Conservation (phyloP, 2,888 invertebrate genomes). For the Fragum whitleyi region DNA sequence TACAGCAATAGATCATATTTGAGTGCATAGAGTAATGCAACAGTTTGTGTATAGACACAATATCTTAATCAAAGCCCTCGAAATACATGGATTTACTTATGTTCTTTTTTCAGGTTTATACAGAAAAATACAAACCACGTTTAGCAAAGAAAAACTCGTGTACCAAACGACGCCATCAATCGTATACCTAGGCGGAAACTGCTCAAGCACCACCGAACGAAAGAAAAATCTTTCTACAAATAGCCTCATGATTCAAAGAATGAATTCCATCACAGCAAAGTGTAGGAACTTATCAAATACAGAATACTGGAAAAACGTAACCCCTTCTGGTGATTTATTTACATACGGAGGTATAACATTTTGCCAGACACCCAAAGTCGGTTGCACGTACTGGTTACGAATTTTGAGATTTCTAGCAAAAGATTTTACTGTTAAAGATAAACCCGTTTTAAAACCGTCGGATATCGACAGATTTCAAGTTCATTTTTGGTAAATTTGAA, state of each 20-base stretch:
- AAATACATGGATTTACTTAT: no score
- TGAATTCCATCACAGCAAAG: not conserved
- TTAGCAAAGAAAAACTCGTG: no score
- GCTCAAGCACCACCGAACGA: no score
- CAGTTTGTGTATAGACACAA: no score
- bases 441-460: constrained; percentile 38
- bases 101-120: no score
- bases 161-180: no score
- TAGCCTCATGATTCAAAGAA: not conserved
- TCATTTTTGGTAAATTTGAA: constrained; percentile 42
- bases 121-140: no score
- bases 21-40: no score
- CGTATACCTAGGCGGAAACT: no score
- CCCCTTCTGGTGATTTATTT: not conserved
- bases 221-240: no score
- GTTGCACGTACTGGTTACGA: constrained; percentile 57
- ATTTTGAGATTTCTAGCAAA: constrained; percentile 47
- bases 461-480: constrained; percentile 58
- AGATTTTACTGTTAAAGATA: constrained; percentile 16
- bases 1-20: no score
- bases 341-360: not conserved
- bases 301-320: not conserved
- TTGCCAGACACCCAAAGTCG: constrained; percentile 36
- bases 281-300: not conserved
- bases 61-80: no score